Percentiles rank a stretch among this genome's conserved stretches.
Conservation (phyloP, 2,113 vertebrate species). For the Sitta europaea region DNA sequence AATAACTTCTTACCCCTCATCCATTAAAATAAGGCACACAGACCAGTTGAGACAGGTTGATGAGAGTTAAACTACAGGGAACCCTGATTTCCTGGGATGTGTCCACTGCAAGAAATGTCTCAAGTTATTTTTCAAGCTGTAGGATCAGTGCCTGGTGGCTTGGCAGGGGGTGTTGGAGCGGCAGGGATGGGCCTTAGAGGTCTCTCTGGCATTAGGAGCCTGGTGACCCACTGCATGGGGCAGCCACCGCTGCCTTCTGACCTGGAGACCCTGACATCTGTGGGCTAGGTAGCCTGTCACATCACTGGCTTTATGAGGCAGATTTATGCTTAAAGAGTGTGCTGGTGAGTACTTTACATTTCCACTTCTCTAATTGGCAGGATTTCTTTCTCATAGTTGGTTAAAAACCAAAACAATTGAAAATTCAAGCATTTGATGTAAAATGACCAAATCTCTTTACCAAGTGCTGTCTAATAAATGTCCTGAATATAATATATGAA, state of each 20-base stretch:
- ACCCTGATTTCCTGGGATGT: background rate
- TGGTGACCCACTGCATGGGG: conserved; percentile 18
- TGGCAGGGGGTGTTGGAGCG: background rate
- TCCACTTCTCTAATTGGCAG: background rate
- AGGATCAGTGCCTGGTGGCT: background rate
- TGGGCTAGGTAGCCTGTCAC: background rate
- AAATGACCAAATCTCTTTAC: background rate
- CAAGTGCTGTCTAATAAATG: background rate
- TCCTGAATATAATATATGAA: background rate
- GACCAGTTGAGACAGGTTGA: background rate
- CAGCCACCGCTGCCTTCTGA: background rate
- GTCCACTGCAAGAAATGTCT: background rate
- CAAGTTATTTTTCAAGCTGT: conserved; percentile 2
- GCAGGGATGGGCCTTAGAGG: background rate
- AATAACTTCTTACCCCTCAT: background rate
- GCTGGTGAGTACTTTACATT: background rate
- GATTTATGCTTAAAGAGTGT: conserved; percentile 5
- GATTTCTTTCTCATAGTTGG: background rate
- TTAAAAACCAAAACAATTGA: background rate
- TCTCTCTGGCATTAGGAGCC: background rate
- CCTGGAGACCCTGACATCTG: conserved; percentile 25
- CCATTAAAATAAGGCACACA: background rate
- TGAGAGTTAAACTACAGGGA: background rate
- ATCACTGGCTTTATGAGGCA: background rate
- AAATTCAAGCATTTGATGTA: background rate